Conservation (phyloP, 2,113 vertebrate genomes). For the Neotragus moschatus region DNA sequence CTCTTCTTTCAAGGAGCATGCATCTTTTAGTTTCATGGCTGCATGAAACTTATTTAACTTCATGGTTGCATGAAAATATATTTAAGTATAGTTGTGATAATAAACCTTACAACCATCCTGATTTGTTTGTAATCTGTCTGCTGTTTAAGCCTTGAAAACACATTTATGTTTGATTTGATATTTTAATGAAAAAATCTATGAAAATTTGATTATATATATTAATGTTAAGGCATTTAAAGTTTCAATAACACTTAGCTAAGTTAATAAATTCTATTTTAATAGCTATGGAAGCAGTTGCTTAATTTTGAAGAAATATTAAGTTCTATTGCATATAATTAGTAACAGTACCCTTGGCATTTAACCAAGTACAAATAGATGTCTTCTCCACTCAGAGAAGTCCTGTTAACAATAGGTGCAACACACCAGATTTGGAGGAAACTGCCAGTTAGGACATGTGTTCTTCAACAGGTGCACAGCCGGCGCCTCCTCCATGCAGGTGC, state of each 20-base stretch:
- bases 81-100: neutral
- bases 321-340: neutral
- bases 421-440: neutral
- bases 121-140: neutral
- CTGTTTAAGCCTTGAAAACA: neutral
- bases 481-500: neutral
- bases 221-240: neutral
- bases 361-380: neutral
- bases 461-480: neutral
- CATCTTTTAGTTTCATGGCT: neutral
- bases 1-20: no score
- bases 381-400: neutral
- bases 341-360: neutral
- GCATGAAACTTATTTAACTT: neutral
- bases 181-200: neutral
- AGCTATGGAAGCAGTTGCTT: neutral
- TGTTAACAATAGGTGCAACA: neutral
- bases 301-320: neutral
- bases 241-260: neutral
- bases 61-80: neutral
- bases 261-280: neutral
- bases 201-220: neutral
- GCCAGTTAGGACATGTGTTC: neutral
- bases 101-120: neutral
- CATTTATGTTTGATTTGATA: neutral